phyloP scores from a whole-genome alignment of 1,140 invertebrate species.

The Trichogramma pretiosum region DNA sequence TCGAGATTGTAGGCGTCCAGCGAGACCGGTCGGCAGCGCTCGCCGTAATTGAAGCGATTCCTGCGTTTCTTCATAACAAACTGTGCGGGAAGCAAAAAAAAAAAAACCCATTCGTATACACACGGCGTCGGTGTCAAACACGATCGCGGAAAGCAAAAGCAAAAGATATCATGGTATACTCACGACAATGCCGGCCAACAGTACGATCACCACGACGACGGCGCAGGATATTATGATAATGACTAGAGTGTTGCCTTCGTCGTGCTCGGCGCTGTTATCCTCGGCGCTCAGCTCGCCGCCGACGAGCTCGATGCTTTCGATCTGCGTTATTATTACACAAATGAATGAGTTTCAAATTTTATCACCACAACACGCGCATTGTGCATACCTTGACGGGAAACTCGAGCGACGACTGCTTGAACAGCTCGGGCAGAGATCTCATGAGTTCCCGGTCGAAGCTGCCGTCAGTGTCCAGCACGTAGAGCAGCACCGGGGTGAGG shows the following conservation, averaged over 20 bases:
- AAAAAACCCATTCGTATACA: background rate
- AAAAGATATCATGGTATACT: too few relatives aligned
- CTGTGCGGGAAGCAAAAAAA: slow-evolving; percentile 38
- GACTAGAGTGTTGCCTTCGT: slow-evolving; percentile 44
- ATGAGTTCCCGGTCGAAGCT: slow-evolving; percentile 34
- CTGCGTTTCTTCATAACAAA: slow-evolving; percentile 65
- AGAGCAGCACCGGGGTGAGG: slow-evolving; percentile 30
- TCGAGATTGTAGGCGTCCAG: slow-evolving; percentile 82
- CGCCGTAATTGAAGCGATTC: slow-evolving; percentile 61
- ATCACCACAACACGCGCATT: background rate
- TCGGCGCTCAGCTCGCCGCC: too few relatives aligned
- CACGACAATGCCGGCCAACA: slow-evolving; percentile 59
- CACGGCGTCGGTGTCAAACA: too few relatives aligned
- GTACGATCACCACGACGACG: slow-evolving; percentile 48
- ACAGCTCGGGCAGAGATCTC: slow-evolving; percentile 32
- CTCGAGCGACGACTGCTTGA: slow-evolving; percentile 22
- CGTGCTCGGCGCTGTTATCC: slow-evolving; percentile 40
- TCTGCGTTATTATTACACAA: too few relatives aligned
- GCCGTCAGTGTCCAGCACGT: slow-evolving; percentile 34
- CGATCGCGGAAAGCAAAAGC: too few relatives aligned
- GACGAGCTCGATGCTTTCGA: slow-evolving; percentile 37
- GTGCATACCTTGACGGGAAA: slow-evolving; percentile 22
- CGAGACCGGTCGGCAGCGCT: slow-evolving; percentile 77
- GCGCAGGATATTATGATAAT: slow-evolving; percentile 47
- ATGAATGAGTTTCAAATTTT: slow-evolving; percentile 3